Evolutionary conservation across 2,797 vertebrate genomes (phyloP).

Genomic region (Pangasius macronema): DNA sequence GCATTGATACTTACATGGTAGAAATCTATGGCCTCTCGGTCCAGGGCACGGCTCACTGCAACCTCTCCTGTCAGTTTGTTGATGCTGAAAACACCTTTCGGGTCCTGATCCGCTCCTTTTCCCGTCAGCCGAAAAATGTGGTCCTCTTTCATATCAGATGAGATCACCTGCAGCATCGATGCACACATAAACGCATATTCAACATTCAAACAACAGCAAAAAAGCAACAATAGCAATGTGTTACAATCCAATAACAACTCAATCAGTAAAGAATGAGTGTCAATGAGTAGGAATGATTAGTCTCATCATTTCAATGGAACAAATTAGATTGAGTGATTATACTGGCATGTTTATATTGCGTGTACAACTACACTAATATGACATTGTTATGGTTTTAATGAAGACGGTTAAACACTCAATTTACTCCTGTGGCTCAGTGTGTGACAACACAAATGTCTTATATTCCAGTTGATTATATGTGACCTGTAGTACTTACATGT

Average conservation of each 20-base stretch:
- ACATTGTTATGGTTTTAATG: slow-evolving; percentile 22
- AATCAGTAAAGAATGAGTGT: slow-evolving; percentile 9
- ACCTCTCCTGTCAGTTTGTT: slow-evolving; percentile 87
- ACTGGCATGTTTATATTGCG: neutral
- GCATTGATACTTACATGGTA: slow-evolving; percentile 82
- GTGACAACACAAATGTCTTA: slow-evolving; percentile 4
- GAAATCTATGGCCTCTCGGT: slow-evolving; percentile 85
- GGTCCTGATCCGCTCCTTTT: slow-evolving; percentile 90
- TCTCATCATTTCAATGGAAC: slow-evolving; percentile 25
- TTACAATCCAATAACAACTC: slow-evolving; percentile 9
- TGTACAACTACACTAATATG: slow-evolving; percentile 12
- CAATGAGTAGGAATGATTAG: slow-evolving; percentile 13
- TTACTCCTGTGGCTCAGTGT: neutral
- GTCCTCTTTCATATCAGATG: slow-evolving; percentile 78
- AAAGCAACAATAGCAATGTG: neutral
- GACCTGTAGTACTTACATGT: slow-evolving; percentile 56
- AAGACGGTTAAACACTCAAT: slow-evolving; percentile 18
- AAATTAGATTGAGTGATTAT: slow-evolving; percentile 38
- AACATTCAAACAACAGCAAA: neutral
- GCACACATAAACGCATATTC: neutral
- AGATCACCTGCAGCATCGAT: slow-evolving; percentile 80
- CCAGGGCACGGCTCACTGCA: slow-evolving; percentile 85
- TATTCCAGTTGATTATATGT: slow-evolving; percentile 8
- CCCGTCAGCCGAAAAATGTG: slow-evolving; percentile 90
- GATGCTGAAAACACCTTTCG: slow-evolving; percentile 90